These are phyloP conservation scores for Tragelaphus eurycerus DNA, from an alignment of 2,797 vertebrate species.

Conservation along the genomic window DNA sequence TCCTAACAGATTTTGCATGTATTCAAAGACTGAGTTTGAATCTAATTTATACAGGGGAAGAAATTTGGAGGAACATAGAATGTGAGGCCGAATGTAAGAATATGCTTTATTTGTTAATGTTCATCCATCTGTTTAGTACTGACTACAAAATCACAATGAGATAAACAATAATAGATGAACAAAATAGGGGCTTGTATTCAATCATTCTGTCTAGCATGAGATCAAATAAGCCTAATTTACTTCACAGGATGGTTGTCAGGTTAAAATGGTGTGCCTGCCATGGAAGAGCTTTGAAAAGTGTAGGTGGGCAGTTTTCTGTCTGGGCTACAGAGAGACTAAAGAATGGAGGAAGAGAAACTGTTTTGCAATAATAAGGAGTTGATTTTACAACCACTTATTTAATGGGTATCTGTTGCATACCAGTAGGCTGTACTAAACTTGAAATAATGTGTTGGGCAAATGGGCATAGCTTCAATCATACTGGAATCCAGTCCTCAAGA, in stretches of 20 bases:
- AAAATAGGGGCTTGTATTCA: neutral
- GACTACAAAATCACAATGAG: conserved; percentile 57
- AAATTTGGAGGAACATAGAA: conserved; percentile 64
- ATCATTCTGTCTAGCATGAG: conserved; percentile 15
- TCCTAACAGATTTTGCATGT: conserved; percentile 40
- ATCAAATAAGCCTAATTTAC: conserved; percentile 40
- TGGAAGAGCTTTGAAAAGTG: conserved; percentile 28
- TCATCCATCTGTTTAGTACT: conserved; percentile 71
- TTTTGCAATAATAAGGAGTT: conserved; percentile 8
- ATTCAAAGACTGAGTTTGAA: conserved; percentile 46
- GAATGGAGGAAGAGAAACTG: neutral
- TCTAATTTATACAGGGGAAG: conserved; percentile 69
- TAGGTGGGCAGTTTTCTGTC: conserved; percentile 1
- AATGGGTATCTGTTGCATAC: neutral
- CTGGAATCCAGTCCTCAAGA: neutral
- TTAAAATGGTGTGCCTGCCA: neutral
- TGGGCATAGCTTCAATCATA: neutral
- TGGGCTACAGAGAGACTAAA: neutral
- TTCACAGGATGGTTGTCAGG: conserved; percentile 13
- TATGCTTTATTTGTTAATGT: conserved; percentile 73
- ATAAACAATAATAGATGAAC: conserved; percentile 45
- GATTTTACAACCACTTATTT: conserved; percentile 13
- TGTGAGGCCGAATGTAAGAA: conserved; percentile 69
- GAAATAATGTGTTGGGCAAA: conserved; percentile 1
- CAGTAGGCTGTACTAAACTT: neutral